Evolutionary conservation across 2,888 invertebrate genomes (phyloP).

Genomic region (Eurois occulta): DNA sequence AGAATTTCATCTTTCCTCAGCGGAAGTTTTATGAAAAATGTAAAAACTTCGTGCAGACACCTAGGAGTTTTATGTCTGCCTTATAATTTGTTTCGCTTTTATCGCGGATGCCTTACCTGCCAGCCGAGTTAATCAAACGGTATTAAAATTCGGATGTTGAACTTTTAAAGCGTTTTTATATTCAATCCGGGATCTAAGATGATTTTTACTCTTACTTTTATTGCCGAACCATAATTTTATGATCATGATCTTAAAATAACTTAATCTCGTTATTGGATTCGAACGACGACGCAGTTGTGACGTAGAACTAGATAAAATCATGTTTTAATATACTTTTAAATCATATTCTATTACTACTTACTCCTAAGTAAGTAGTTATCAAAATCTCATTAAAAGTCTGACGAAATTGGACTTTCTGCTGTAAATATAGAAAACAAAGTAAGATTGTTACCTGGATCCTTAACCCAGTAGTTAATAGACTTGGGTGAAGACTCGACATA

Average conservation of each 20-base stretch:
- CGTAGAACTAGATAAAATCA: neutral
- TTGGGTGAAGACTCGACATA: slow-evolving; percentile 97
- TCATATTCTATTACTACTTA: neutral
- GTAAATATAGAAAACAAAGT: neutral
- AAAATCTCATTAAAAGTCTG: neutral
- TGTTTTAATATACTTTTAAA: neutral
- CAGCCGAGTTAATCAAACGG: slow-evolving; percentile 78
- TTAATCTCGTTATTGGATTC: slow-evolving; percentile 32
- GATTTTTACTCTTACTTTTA: slow-evolving; percentile 49
- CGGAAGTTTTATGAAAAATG: slow-evolving; percentile 90
- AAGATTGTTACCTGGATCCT: slow-evolving; percentile 92
- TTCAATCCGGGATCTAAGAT: slow-evolving; percentile 54
- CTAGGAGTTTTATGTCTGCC: slow-evolving; percentile 88
- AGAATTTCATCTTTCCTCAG: slow-evolving; percentile 87
- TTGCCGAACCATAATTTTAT: slow-evolving; percentile 44
- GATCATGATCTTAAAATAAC: slow-evolving; percentile 16
- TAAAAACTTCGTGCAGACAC: slow-evolving; percentile 88
- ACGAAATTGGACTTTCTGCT: neutral
- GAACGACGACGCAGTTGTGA: neutral
- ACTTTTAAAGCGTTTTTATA: slow-evolving; percentile 63
- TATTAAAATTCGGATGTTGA: slow-evolving; percentile 72
- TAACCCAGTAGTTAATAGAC: slow-evolving; percentile 97
- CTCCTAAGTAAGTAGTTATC: neutral
- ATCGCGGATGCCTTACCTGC: slow-evolving; percentile 80
- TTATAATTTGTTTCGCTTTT: slow-evolving; percentile 89